Base-by-base conservation (phyloP, 2,888 invertebrate species). In the Candidula unifasciata region DNA sequence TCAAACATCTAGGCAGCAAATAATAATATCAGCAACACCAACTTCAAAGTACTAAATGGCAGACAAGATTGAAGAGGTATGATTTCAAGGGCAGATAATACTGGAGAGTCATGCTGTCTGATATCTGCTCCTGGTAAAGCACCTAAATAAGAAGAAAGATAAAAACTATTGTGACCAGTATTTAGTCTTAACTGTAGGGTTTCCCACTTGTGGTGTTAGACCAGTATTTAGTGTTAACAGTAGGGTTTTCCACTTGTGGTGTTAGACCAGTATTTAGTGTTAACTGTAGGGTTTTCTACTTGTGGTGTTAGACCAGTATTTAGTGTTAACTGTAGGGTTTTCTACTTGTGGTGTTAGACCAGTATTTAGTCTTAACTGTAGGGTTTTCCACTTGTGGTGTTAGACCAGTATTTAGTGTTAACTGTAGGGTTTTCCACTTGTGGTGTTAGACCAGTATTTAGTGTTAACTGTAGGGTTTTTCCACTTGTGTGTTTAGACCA, bases 221-320 rank as follows among this genome's bases (percentile, higher is more conserved):
- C n/a, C n/a, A n/a, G n/a, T 16, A 18, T 60, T 5, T 60, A 85
- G 33, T 90, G 93, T 94, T 94, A 97, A 98, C 97, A 94, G 96
- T 95, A 0, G 98, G 98, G 93, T 96, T 96, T 89, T 97, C 96
- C 0, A 96, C 96, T 64, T 91, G 88, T 24, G 90, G 93, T 96
- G 97, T 30, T n/a, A n/a, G n/a, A n/a, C n/a, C n/a, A n/a, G n/a
- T 16, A 18, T 60, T 5, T 60, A 85, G 33, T 90, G 93, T 94
- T 94, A 97, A 98, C 97, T 94, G 96, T 95, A 0, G 98, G 98
- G 93, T 96, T 96, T 89, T 97, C 96, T 0, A 96, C 96, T 64
- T 91, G 88, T 24, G 90, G 93, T 96, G 97, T 30, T n/a, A n/a
- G n/a, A n/a, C n/a, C n/a, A n/a, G n/a, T 16, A 18, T 60, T 5